These are phyloP conservation scores for Pseudeuparius sepicola DNA, from an alignment of 2,888 invertebrate genomes.

Conservation along the genomic window DNA sequence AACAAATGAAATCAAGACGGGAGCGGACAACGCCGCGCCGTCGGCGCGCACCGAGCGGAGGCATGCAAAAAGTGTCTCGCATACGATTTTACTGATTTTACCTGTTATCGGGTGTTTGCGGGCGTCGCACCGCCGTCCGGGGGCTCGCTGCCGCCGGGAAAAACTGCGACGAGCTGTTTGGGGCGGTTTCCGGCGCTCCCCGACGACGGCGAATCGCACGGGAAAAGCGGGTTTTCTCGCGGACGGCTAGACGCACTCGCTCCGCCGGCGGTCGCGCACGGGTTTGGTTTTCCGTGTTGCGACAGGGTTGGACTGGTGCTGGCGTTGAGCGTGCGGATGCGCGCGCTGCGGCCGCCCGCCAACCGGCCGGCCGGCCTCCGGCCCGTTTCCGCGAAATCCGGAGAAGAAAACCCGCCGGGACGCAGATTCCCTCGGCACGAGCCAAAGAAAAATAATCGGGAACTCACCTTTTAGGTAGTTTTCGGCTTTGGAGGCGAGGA, in stretches of 20 bases:
- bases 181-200: constrained; percentile 28
- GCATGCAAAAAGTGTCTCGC: constrained; percentile 26
- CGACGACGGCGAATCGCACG: constrained; percentile 20
- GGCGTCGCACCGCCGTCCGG: constrained; percentile 12
- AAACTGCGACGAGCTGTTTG: too few species aligned
- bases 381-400: too few species aligned
- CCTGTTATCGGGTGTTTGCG: constrained; percentile 20
- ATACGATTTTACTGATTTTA: constrained; percentile 24
- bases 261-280: constrained; percentile 22
- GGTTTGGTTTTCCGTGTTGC: constrained; percentile 30
- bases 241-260: constrained; percentile 21
- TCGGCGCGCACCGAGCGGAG: constrained; percentile 26
- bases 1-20: too few species aligned
- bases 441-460: too few species aligned
- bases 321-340: constrained; percentile 22
- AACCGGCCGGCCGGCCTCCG: not conserved
- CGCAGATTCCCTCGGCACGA: too few species aligned
- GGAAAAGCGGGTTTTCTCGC: constrained; percentile 25
- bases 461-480: too few species aligned
- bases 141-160: too few species aligned
- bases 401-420: too few species aligned
- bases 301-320: constrained; percentile 29
- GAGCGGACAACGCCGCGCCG: too few species aligned
- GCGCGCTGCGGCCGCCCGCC: constrained; percentile 19
- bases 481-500: too few species aligned